These are phyloP conservation scores for Marisa cornuarietis DNA, from an alignment of 1,140 invertebrate species.

Conservation along the genomic window DNA sequence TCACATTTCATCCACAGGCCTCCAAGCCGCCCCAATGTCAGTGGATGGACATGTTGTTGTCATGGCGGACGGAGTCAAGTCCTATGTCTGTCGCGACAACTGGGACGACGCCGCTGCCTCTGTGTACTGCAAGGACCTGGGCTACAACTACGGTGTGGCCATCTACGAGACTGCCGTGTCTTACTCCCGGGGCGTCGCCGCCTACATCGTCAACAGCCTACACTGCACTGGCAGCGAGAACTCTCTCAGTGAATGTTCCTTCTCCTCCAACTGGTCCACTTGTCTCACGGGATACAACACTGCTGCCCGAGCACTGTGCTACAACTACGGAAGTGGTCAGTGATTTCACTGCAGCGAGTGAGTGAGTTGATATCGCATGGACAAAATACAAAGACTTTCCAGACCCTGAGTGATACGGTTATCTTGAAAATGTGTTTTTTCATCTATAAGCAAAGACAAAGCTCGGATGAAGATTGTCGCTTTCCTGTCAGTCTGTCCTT, in stretches of 20 bases:
- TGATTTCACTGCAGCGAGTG: background rate
- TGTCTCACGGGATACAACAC: conserved; percentile 2
- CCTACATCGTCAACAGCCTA: conserved; percentile 73
- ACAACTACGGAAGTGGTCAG: background rate
- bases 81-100: conserved; percentile 75
- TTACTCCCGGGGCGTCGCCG: conserved; percentile 41
- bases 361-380: background rate
- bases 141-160: conserved; percentile 56
- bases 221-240: conserved; percentile 77
- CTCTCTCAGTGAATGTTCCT: conserved; percentile 73
- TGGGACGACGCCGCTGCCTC: conserved; percentile 76
- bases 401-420: too few relatives aligned
- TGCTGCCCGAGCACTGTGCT: conserved; percentile 16
- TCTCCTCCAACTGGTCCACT: background rate
- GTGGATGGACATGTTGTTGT: background rate
- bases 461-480: too few relatives aligned
- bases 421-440: too few relatives aligned
- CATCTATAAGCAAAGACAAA: too few relatives aligned
- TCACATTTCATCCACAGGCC: too few relatives aligned
- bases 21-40: too few relatives aligned
- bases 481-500: too few relatives aligned
- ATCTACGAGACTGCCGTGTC: background rate
- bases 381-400: too few relatives aligned
- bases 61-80: conserved; percentile 70
- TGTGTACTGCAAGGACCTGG: conserved; percentile 76